A percentile compares a stretch with the other conserved stretches of the same genome.
These are phyloP conservation scores for Spermophilus dauricus DNA, from an alignment of 2,113 vertebrate genomes.

Conservation along the genomic window DNA sequence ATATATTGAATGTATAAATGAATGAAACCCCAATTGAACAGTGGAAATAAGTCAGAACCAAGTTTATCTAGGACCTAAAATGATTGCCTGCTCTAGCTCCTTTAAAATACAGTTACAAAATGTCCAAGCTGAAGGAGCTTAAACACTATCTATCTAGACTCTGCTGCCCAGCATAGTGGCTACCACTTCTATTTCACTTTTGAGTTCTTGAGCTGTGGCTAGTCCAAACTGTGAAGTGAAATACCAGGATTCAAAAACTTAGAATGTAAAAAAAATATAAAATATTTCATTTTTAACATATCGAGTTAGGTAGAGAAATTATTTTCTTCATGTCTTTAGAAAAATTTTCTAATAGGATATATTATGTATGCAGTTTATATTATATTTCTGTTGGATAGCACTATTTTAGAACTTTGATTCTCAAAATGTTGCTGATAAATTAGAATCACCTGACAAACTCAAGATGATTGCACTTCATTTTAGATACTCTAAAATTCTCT, in stretches of 20 bases:
- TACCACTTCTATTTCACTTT: background rate
- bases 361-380: background rate
- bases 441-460: constrained; percentile 1
- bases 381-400: background rate
- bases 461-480: background rate
- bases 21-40: background rate
- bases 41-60: background rate
- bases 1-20: background rate
- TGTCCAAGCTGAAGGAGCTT: background rate
- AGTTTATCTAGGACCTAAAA: background rate
- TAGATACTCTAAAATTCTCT: background rate
- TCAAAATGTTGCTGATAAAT: background rate
- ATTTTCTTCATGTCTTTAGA: background rate
- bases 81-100: background rate
- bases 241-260: constrained; percentile 17
- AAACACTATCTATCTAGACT: background rate
- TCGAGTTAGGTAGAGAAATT: constrained; percentile 22
- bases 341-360: background rate
- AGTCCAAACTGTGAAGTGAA: background rate
- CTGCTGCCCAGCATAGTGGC: background rate
- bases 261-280: background rate
- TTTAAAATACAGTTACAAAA: background rate
- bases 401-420: background rate
- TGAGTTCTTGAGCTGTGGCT: background rate
- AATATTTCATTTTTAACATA: constrained; percentile 29